These are phyloP conservation scores for Allophyes oxyacanthae DNA, from an alignment of 2,888 invertebrate species.

Conservation along the genomic window DNA sequence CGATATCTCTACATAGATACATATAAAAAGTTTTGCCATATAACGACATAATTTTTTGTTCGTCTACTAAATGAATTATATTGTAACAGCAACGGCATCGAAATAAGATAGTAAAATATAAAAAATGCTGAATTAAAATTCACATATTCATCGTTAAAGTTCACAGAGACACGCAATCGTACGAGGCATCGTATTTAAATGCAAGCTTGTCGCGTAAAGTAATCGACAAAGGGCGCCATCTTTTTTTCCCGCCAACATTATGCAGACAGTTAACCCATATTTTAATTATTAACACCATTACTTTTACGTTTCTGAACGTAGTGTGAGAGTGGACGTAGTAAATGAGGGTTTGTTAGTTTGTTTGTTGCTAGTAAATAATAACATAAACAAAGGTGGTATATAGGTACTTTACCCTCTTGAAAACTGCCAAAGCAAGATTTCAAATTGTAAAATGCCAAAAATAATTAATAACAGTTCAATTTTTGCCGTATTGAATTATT, in stretches of 20 bases:
- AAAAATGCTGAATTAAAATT: slow-evolving; percentile 28
- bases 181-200: slow-evolving; percentile 12
- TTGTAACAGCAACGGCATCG: background rate
- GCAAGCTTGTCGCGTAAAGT: slow-evolving; percentile 19
- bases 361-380: slow-evolving; percentile 17
- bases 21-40: too few species aligned
- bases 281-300: slow-evolving; percentile 67
- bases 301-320: slow-evolving; percentile 42
- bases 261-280: slow-evolving; percentile 72
- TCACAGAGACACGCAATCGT: slow-evolving; percentile 37
- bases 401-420: too few species aligned
- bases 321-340: slow-evolving; percentile 7
- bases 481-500: too few species aligned
- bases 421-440: too few species aligned
- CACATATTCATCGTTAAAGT: slow-evolving; percentile 33
- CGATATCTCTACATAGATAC: slow-evolving; percentile 2
- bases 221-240: slow-evolving; percentile 41
- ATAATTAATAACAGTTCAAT: too few species aligned
- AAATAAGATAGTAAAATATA: slow-evolving; percentile 22
- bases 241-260: slow-evolving; percentile 58
- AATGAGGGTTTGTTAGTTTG: slow-evolving; percentile 17
- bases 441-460: too few species aligned
- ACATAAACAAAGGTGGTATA: background rate
- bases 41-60: slow-evolving; percentile 4
- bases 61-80: slow-evolving; percentile 15